A percentile compares a stretch with the other conserved stretches of the same genome.
phyloP scores from a whole-genome alignment of 2,797 vertebrate genomes.

The Uromys caudimaculatus region DNA sequence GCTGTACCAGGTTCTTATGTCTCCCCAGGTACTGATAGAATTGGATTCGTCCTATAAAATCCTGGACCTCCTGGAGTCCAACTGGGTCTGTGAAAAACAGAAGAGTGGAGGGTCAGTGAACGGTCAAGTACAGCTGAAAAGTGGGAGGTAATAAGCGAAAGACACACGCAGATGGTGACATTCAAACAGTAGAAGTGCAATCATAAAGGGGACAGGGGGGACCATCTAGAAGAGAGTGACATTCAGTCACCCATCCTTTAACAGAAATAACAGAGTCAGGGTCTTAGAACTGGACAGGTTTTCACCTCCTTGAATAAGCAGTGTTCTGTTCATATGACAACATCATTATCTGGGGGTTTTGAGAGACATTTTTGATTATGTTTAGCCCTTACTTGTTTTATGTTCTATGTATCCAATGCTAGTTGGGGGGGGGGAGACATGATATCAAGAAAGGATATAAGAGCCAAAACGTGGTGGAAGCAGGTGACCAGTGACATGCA shows the following conservation, averaged over 20 bases:
- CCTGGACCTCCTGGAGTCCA: constrained; percentile 88
- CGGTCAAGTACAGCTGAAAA: neutral
- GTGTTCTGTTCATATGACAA: constrained; percentile 19
- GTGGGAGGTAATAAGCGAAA: neutral
- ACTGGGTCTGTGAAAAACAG: constrained; percentile 75
- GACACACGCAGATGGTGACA: neutral
- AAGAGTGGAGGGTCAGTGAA: neutral
- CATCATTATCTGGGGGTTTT: neutral
- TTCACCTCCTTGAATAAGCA: neutral
- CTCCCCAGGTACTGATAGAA: constrained; percentile 92
- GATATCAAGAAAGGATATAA: neutral
- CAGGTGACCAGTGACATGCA: neutral
- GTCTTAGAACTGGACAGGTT: neutral
- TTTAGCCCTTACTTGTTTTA: neutral
- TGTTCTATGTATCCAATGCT: neutral
- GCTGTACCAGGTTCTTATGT: constrained; percentile 93
- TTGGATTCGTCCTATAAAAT: constrained; percentile 93
- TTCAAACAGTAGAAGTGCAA: neutral
- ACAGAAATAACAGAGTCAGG: neutral
- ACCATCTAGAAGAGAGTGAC: neutral
- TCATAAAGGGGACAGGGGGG: neutral
- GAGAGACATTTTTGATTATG: constrained; percentile 7
- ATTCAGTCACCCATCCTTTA: neutral
- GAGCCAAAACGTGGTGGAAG: neutral
- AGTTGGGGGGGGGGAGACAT: neutral